Conservation (phyloP, 53 echinoderm and acorn worm species). For the Temnopleurus reevesii region DNA sequence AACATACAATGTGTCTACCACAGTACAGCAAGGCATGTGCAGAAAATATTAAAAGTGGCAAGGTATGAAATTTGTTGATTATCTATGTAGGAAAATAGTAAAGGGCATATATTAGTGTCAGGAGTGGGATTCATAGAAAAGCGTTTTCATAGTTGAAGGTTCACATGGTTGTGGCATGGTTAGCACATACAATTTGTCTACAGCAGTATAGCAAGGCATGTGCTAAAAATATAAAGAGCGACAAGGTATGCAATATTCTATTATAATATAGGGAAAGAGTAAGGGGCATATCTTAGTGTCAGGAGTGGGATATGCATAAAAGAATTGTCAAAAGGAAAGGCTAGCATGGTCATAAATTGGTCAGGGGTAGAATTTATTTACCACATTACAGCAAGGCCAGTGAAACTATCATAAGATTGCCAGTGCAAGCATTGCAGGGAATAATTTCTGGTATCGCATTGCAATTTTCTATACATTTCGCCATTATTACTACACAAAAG, state of each 20-base stretch:
- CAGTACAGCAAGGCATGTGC: constrained; percentile 80
- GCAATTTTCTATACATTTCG: too few relatives aligned
- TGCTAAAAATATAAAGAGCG: constrained; percentile 92
- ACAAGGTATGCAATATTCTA: constrained; percentile 61
- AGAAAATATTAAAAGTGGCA: constrained; percentile 94
- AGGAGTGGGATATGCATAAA: background rate
- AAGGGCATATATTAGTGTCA: background rate
- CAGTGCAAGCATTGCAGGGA: too few relatives aligned
- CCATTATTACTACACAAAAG: too few relatives aligned
- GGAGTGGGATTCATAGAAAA: background rate
- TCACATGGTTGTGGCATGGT: background rate
- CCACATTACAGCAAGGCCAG: too few relatives aligned
- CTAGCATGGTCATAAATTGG: too few relatives aligned
- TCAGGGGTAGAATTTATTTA: too few relatives aligned
- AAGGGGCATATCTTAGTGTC: background rate
- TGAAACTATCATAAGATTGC: too few relatives aligned
- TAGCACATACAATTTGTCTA: constrained; percentile 76
- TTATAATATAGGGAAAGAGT: too few relatives aligned
- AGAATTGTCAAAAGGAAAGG: too few relatives aligned
- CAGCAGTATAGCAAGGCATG: constrained; percentile 66
- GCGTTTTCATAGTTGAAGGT: background rate
- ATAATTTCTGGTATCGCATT: too few relatives aligned
- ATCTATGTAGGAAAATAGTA: background rate
- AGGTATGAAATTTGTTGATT: constrained; percentile 63
- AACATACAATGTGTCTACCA: constrained; percentile 80